phyloP scores from a whole-genome alignment of 2,113 vertebrate species.

The Halcyon senegalensis region DNA sequence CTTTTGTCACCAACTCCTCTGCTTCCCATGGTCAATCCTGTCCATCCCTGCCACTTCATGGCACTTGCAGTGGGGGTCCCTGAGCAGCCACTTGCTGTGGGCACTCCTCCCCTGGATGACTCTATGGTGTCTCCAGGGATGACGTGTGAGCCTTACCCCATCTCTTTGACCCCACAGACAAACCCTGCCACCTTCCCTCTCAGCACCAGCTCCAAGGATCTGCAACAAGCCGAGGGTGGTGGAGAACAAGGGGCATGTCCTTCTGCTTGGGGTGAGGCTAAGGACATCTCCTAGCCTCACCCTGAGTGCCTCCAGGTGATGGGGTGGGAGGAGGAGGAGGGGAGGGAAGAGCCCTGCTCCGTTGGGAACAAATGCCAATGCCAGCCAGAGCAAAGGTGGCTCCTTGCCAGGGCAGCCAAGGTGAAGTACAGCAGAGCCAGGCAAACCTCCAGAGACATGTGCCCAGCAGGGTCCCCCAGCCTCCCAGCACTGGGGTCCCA shows the following conservation, averaged over 20 bases:
- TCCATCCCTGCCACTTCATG: neutral
- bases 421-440: neutral
- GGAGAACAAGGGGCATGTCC: neutral
- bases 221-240: neutral
- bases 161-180: neutral
- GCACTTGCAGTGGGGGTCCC: fast-evolving
- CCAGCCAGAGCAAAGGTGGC: neutral
- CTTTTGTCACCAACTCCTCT: neutral
- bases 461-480: neutral
- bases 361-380: fast-evolving
- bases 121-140: neutral
- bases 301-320: neutral
- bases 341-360: neutral
- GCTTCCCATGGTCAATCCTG: neutral
- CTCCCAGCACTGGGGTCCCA: fast-evolving
- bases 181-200: neutral
- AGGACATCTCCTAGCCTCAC: neutral
- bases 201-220: neutral
- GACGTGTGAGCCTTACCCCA: neutral
- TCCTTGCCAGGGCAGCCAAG: neutral
- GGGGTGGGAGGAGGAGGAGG: no score
- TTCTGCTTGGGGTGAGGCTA: neutral
- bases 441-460: neutral
- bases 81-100: fast-evolving
- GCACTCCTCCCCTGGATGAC: neutral